These are phyloP conservation scores for Notechis scutatus DNA, from an alignment of 2,113 vertebrate genomes.

Conservation along the genomic window DNA sequence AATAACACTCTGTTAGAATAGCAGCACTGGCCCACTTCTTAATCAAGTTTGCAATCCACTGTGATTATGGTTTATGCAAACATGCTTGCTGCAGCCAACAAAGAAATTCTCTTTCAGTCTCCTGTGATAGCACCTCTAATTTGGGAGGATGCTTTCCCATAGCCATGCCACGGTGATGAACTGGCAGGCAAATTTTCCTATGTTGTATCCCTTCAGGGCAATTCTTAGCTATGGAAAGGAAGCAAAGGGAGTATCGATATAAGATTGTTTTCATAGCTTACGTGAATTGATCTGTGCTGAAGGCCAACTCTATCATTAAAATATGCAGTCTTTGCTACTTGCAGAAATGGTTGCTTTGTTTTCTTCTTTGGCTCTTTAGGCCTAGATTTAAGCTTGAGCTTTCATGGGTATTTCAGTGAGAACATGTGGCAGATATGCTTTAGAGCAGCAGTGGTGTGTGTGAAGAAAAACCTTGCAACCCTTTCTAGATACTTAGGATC, in stretches of 20 bases:
- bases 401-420: not conserved
- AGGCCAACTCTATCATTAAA: not conserved
- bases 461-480: not conserved
- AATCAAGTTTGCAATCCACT: slow-evolving; percentile 32
- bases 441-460: not conserved
- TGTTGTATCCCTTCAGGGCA: not conserved
- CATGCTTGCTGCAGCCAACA: not conserved
- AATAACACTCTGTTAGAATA: slow-evolving; percentile 28
- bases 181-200: not conserved
- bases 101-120: slow-evolving; percentile 16
- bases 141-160: not conserved
- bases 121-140: slow-evolving; percentile 6
- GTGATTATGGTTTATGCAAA: slow-evolving; percentile 23
- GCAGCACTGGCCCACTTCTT: slow-evolving; percentile 19
- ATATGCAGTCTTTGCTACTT: not conserved
- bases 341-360: not conserved
- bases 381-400: not conserved
- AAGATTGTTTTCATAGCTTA: not conserved
- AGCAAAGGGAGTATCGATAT: not conserved
- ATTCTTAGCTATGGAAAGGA: slow-evolving; percentile 10
- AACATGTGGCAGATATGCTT: not conserved
- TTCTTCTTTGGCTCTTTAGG: not conserved
- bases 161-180: not conserved
- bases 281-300: not conserved
- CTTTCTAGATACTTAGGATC: not conserved